Evolutionary conservation across 2,797 vertebrate species (phyloP).

Genomic region (Ctenosaura bakeri): DNA sequence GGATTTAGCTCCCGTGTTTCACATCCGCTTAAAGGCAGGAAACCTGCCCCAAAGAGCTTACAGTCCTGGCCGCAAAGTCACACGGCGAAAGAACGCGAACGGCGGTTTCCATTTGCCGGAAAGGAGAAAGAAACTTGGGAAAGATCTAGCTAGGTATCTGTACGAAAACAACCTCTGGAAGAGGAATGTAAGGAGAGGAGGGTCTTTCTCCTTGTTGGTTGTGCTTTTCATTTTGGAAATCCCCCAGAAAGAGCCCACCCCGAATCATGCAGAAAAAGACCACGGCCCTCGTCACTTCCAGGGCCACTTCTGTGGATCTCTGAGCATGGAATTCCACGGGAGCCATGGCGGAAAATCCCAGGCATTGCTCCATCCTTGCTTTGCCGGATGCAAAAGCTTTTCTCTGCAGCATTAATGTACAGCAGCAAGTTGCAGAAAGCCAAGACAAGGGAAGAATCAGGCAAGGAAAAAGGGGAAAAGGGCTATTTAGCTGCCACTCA

Average conservation of each 20-base stretch:
- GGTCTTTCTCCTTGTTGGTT: neutral
- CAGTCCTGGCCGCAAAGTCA: neutral
- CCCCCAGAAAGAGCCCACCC: neutral
- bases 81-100: neutral
- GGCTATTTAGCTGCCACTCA: neutral
- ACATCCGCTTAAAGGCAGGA: neutral
- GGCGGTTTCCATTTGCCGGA: neutral
- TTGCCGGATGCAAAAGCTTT: neutral
- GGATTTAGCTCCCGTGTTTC: neutral
- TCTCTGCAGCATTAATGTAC: neutral
- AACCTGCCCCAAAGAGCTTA: neutral
- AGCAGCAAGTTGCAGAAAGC: neutral
- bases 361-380: neutral
- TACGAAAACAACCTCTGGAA: neutral
- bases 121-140: too few relatives aligned
- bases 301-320: neutral
- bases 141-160: neutral
- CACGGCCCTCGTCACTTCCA: neutral
- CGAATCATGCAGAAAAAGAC: slow-evolving; percentile 3
- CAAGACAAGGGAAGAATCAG: neutral
- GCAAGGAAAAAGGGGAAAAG: neutral
- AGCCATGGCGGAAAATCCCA: neutral
- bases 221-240: neutral
- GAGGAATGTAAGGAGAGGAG: neutral
- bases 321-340: too few relatives aligned